These are phyloP conservation scores for Cinclus mexicanus DNA, from an alignment of 2,113 vertebrate species.

Conservation along the genomic window DNA sequence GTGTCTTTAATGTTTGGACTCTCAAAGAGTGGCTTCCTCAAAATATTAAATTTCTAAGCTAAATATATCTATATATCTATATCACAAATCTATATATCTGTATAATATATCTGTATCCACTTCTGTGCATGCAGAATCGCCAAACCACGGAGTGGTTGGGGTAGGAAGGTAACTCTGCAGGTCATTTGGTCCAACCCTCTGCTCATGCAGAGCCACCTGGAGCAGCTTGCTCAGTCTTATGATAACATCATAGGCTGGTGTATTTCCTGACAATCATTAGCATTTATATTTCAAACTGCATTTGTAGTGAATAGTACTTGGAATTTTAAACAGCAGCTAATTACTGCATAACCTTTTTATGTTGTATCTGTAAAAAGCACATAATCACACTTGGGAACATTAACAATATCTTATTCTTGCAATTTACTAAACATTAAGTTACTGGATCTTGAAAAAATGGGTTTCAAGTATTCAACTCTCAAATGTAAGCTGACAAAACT, in stretches of 20 bases:
- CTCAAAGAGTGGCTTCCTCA: not conserved
- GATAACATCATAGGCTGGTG: not conserved
- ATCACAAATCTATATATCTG: too few relatives aligned
- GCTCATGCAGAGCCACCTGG: not conserved
- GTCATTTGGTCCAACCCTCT: not conserved
- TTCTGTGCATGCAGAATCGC: not conserved
- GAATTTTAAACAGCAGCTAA: not conserved
- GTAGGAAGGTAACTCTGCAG: not conserved
- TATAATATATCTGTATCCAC: not conserved
- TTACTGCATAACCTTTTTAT: not conserved
- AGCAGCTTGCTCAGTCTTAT: not conserved
- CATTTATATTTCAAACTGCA: not conserved
- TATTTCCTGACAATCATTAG: not conserved
- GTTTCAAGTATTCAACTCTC: not conserved
- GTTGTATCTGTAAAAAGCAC: not conserved
- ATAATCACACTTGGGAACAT: not conserved
- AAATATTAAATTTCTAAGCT: not conserved
- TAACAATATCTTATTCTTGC: not conserved
- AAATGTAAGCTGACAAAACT: not conserved
- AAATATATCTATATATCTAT: not conserved
- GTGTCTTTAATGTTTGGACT: not conserved
- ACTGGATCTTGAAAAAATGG: not conserved
- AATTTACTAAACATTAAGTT: not conserved
- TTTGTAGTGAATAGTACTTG: not conserved
- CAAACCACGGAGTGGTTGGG: not conserved